Evolutionary conservation across 2,113 vertebrate species (phyloP), one percentile per base, ranked within the genome.

Genomic region (Coregonus clupeaformis): DNA sequence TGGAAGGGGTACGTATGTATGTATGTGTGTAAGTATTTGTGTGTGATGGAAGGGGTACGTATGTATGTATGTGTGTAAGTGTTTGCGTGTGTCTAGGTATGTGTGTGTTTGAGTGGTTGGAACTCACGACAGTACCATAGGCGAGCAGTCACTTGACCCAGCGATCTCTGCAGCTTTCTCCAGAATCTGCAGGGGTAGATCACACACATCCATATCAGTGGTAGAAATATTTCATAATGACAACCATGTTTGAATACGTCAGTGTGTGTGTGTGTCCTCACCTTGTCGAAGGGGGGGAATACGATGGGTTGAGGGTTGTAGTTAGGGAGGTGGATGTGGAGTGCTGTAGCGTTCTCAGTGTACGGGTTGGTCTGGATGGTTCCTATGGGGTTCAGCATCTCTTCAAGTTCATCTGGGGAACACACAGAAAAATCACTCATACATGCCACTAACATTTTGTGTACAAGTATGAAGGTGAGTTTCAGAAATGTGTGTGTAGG

Each of bases 321-420:
- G n/a, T 97, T 95, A 22, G 93, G 94, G 86, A 98, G 97, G 82
- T 89, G 91, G 86, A 99, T 94, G 83, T 98, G 94, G 86, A 99
- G 92, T 66, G 94, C 94, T 64, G 97, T 97, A 79, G 97, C 96
- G 75, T 99, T 99, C 91, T 99, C 98, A 49, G 92, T 94, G 86
- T 98, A 98, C 1, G 97, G 98, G 89, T 99, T 99, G 82, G 95
- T 98, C 83, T 96, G 97, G 83, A 98, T 93, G 0, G 98, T 99
- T 88, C 97, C 98, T 88, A 99, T 98, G 71, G 98, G 98, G 85
- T 99, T 98, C 90, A 99, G 89, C 98, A 99, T 98, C 92, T 99
- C 97, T 94, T 99, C 98, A 92, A 98, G 96, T 91, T 99, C 98
- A 94, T 99, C 98, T 99, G 84, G 3, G 13, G 0, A 62, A 80